Evolutionary conservation across 30 jellyfish, hydroid and myxozoan genomes (phyloP), one percentile per base, ranked within the genome.

Genomic region (Cassiopea xamachana): DNA sequence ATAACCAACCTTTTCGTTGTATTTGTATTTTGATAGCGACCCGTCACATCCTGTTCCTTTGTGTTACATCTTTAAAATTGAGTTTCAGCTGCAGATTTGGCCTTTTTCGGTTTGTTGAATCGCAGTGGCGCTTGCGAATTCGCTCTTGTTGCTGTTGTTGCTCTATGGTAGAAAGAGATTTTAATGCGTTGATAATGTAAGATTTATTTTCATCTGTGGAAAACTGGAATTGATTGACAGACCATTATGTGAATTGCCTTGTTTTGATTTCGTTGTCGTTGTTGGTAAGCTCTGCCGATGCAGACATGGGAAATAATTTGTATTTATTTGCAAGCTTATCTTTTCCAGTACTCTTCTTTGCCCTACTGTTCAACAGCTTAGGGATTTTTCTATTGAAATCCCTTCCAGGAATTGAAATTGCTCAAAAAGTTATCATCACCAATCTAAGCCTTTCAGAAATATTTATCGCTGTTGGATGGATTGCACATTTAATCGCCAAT

Each of bases 381-480:
- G 94, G 94, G 18, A 76, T 87, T 10, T 49, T 67, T 18, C 58
- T 87, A 48, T 17, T 87, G 51, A 49, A 48, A 43, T 15, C 70
- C 70, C 81, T 87, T 70, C 81, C 39, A 46, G 79, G 83, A 15
- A 39, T 15, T 39, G 81, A 77, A 70, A 10, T 70, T 2, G 59
- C 71, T 19, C 94, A 87, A 73, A 75, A 74, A 1, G n/a, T 64
- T 14, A 87, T 87, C 50, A 80, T 87, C 12, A 87, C 67, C 16
- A 76, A 87, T 67, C 84, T 87, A 18, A 77, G 94, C 86, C 9
- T 77, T 8, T 64, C 94, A 44, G 94, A 87, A 59, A 87, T 76
- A 3, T 46, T 87, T 39, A 60, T 87, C 8, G 89, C 94, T 27
- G 1, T 77, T 10, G 94, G 94, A 48, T 87, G 94, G 94, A 70